Percentiles rank a stretch among this genome's conserved stretches.
These are phyloP conservation scores for Pandion haliaetus DNA, from an alignment of 2,113 vertebrate genomes.

Conservation along the genomic window DNA sequence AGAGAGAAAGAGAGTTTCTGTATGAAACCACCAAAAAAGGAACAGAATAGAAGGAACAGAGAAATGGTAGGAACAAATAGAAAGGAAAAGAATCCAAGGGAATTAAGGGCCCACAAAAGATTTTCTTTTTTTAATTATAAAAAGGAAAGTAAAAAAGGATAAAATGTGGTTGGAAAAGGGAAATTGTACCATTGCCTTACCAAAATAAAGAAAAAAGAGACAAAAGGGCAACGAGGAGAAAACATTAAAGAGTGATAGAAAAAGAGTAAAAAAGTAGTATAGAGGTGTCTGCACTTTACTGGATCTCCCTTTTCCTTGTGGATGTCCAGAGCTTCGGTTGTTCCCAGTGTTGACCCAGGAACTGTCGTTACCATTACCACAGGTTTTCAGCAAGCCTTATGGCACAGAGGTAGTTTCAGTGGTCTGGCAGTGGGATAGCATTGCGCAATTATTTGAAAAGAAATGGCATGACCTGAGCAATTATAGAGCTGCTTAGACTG, in stretches of 20 bases:
- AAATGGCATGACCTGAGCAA: not conserved
- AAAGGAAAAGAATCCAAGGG: not conserved
- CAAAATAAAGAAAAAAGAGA: not conserved
- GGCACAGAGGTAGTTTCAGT: not conserved
- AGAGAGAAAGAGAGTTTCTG: not conserved
- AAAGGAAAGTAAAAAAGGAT: not conserved
- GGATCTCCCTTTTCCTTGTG: not conserved
- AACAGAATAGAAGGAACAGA: not conserved
- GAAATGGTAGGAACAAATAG: not conserved
- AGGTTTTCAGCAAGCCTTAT: not conserved
- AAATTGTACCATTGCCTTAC: not conserved
- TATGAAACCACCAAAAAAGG: not conserved
- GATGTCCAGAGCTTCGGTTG: not conserved
- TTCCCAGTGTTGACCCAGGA: not conserved
- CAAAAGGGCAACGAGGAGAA: not conserved
- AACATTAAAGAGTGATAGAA: not conserved
- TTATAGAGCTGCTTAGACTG: not conserved
- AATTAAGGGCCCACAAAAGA: not conserved
- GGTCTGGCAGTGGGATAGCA: not conserved
- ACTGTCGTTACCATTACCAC: not conserved
- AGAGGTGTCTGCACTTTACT: not conserved
- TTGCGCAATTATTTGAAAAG: not conserved
- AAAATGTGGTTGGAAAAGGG: not conserved
- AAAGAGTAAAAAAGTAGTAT: not conserved
- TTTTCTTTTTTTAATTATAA: not conserved